Evolutionary conservation across 1,140 invertebrate genomes (phyloP), one percentile per base, ranked within the genome.

Genomic region (Pantala flavescens): DNA sequence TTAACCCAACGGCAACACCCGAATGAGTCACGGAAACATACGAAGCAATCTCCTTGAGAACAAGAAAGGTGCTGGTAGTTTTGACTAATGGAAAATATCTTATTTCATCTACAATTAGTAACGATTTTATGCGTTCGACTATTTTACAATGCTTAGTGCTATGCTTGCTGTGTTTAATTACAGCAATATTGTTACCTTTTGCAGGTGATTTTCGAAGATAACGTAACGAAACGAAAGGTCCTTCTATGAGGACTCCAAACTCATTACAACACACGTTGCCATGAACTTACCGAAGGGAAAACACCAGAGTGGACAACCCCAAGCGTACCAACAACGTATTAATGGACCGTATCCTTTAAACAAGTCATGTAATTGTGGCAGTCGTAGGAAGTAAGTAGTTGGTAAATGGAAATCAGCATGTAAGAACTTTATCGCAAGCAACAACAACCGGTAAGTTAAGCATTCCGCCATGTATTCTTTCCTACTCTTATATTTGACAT

Each of bases 161-260:
- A 36, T 24, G 21, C 28, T 43, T 74, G 19, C 16, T 21, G 73
- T 63, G 70, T 63, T 36, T 72, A 24, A 70, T 63, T 55, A 74
- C 63, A 24, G 28, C 42, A 24, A 24, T 74, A 70, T 21, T 70
- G 43, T 7, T 74, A 74, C 72, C n/a, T 36, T 76, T 76, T 71
- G 55, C 75, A 76, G 75, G 75, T 72, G 75, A 76, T 76, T 76
- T 72, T 74, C 75, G 75, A 76, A 74, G 75, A 71, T 43, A 72
- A 71, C 71, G 43, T 74, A 76, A 24, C 75, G 75, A 76, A 76
- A 76, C 75, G 75, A 76, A 76, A 72, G 71, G 75, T 74, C 75
- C 75, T 76, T 74, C 75, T 76, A 76, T 76, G 75, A 76, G 75
- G 75, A 76, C 75, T 76, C 74, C 75, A 76, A 74, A 74, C 74